These are phyloP conservation scores for Misgurnus anguillicaudatus DNA, from an alignment of 2,113 vertebrate genomes.

Conservation along the genomic window DNA sequence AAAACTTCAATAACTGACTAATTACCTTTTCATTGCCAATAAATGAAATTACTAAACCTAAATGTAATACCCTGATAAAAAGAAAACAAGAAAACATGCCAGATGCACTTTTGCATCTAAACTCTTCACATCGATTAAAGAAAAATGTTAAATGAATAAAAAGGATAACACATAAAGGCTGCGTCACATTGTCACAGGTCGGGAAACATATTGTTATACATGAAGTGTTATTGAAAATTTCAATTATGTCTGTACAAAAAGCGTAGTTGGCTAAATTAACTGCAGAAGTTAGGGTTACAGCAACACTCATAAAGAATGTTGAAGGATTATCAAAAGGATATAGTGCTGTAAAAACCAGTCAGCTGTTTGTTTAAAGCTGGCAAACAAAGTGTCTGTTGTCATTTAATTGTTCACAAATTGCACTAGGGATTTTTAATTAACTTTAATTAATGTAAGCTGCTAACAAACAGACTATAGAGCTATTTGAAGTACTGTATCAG, in stretches of 20 bases:
- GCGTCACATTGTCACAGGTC: too few relatives aligned
- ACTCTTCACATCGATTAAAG: too few relatives aligned
- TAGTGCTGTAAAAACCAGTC: slow-evolving; percentile 6
- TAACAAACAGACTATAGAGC: slow-evolving; percentile 14
- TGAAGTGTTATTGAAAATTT: too few relatives aligned
- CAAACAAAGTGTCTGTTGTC: slow-evolving; percentile 2
- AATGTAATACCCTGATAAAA: too few relatives aligned
- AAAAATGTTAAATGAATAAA: too few relatives aligned
- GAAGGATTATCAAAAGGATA: neutral
- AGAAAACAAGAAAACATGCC: too few relatives aligned
- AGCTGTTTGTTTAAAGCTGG: slow-evolving; percentile 10
- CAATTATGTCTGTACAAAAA: neutral
- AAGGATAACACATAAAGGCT: too few relatives aligned
- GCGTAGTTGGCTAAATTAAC: neutral
- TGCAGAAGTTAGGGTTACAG: neutral
- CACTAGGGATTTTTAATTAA: slow-evolving; percentile 6
- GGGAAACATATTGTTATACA: too few relatives aligned
- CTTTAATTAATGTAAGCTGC: neutral
- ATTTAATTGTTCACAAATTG: slow-evolving; percentile 22
- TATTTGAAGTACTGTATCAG: slow-evolving; percentile 27
- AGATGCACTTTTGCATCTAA: too few relatives aligned
- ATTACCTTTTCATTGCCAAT: too few relatives aligned
- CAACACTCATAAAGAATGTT: neutral
- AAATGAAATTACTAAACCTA: too few relatives aligned
- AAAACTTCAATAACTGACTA: too few relatives aligned